Percentiles rank a stretch among this genome's conserved stretches.
These are phyloP conservation scores for Adelges cooleyi DNA, from an alignment of 1,140 invertebrate genomes.

Conservation along the genomic window DNA sequence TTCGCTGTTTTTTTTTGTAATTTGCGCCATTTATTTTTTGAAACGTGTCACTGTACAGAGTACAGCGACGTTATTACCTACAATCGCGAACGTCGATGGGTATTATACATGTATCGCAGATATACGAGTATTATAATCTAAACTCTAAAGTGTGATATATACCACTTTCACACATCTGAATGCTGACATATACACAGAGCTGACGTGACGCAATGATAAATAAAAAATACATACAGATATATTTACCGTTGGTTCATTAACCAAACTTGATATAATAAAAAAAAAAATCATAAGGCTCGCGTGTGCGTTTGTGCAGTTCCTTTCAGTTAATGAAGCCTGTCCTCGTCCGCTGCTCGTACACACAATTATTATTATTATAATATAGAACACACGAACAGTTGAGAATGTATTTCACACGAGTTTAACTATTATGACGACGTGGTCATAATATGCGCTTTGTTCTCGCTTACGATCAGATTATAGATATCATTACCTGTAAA, in stretches of 20 bases:
- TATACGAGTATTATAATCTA: not conserved
- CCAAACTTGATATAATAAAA: slow-evolving; percentile 16
- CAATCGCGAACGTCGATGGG: too few relatives aligned
- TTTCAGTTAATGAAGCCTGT: slow-evolving; percentile 1
- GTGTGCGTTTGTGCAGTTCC: not conserved
- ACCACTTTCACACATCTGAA: slow-evolving; percentile 7
- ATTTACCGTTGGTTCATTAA: slow-evolving; percentile 18
- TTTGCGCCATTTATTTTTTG: too few relatives aligned
- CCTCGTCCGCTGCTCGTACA: not conserved
- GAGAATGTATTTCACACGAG: not conserved
- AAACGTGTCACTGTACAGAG: too few relatives aligned
- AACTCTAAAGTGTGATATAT: not conserved
- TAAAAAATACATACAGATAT: too few relatives aligned
- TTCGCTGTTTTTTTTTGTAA: too few relatives aligned
- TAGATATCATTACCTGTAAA: not conserved
- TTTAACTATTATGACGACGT: not conserved
- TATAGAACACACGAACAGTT: slow-evolving; percentile 10
- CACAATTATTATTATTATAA: not conserved
- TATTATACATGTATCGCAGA: not conserved
- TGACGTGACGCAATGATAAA: not conserved
- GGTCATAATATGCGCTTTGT: not conserved
- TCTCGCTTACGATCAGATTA: slow-evolving; percentile 2
- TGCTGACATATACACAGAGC: not conserved
- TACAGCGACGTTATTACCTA: too few relatives aligned
- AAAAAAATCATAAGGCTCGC: not conserved